Base-by-base conservation (phyloP, 2,797 vertebrate genomes). In the Epinephelus coioides region DNA sequence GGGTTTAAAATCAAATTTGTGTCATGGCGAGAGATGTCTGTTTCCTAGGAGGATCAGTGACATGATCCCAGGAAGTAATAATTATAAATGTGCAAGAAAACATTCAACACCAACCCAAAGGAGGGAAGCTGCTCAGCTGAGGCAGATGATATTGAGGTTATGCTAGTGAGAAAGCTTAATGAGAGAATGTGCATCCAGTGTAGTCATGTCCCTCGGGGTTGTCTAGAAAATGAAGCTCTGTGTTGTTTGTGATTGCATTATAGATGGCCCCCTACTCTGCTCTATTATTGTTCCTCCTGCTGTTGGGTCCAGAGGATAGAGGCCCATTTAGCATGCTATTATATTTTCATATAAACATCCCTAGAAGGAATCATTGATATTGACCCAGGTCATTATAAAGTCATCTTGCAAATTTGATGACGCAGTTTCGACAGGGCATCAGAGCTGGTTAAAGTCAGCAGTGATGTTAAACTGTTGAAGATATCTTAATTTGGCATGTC, bases 161-260 rank as follows among this genome's bases (percentile, higher is more conserved):
- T 65, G 64, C 47, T 76, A 30, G 44, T 81, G 74, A 73, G 55
- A 67, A 44, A 27, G 9, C 27, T 18, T 79, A 76, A 82, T 85
- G 64, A 83, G 60, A 47, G 57, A 68, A 69, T 46, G 70, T 83
- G 19, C 23, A 59, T 65, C 76, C 50, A 43, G 44, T 63, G 64
- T 25, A 49, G 30, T 49, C 63, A 3, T 53, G 23, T 69, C 67
- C 70, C 73, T 60, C 5, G 3, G 43, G 81, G 53, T 8, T 17
- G 50, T 81, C 69, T 56, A 71, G 51, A 27, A 76, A 71, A 82
- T 76, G 60, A 53, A 68, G 70, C 79, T 56, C 14, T 71, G 76
- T 70, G 25, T 60, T 69, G 60, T 79, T 76, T 60, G 51, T 73
- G 68, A 76, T 74, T 64, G 71, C 9, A 64, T 62, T 67, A 60